Base-by-base conservation (phyloP, 2,113 vertebrate genomes). In the Chaetops frenatus region DNA sequence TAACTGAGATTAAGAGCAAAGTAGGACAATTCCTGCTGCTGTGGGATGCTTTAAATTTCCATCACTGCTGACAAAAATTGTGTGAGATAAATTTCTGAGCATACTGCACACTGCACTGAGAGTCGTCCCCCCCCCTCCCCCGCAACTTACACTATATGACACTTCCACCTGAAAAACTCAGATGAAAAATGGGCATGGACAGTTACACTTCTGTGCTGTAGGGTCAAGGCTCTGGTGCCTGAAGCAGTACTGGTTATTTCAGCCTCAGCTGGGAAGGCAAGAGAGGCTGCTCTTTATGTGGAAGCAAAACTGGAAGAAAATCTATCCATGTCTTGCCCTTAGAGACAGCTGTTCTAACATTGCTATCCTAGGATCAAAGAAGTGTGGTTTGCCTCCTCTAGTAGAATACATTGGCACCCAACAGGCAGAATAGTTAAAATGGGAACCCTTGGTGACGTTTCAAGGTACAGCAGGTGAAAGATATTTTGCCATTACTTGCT, bases 21-120 rank as follows among this genome's bases (percentile, higher is more conserved):
- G 69, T 44, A 91, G 65, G 69, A 78, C 88, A 81, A 56, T 7
- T 84, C 80, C 86, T 76, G 77, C 80, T 91, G 72, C 61, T 92
- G 51, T 27, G 27, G 17, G 83, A 81, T 44, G 47, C 51, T 84
- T 94, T 80, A 67, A 89, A 91, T 84, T 88, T 51, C 60, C 67
- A 64, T 12, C 51, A 48, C 51, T 56, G 14, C 65, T 65, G 53
- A 86, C 60, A 93, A 45, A 67, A 81, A 58, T 6, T 42, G 56
- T 3, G 2, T 38, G 81, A 84, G 42, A 92, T 35, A 57, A 84
- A 60, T 10, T 45, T 47, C 53, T 3, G 38, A 86, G 56, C 47
- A 15, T 28, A 73, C 25, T 12, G 25, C 58, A 86, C 28, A 24
- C 31, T 18, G 67, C 24, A 67, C 42, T 48, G 40, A 44, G 92